Conservation (phyloP, 2,888 invertebrate genomes). For the Dascillus cervinus region DNA sequence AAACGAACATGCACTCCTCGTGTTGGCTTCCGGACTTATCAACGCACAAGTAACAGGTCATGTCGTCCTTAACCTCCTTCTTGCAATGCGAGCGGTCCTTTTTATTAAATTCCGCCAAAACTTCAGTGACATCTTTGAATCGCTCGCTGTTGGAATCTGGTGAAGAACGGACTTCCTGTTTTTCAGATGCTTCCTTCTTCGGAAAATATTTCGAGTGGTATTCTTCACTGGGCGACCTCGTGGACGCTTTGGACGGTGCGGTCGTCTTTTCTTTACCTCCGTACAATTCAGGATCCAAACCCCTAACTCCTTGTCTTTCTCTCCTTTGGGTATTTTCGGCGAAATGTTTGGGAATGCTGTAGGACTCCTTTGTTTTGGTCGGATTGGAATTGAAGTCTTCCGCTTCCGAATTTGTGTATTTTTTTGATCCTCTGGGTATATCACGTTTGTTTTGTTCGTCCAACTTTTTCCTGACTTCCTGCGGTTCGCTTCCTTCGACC, state of each 20-base stretch:
- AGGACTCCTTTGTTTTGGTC: conserved; percentile 6
- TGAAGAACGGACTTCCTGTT: conserved; percentile 37
- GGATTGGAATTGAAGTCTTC: conserved; percentile 11
- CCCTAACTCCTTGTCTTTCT: conserved; percentile 13
- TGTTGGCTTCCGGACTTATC: conserved; percentile 62
- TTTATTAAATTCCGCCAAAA: conserved; percentile 63
- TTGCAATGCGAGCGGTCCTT: conserved; percentile 67
- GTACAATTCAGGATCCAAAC: conserved; percentile 21
- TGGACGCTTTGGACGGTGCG: conserved; percentile 5
- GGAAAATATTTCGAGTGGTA: conserved; percentile 44
- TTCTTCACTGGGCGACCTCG: conserved; percentile 36
- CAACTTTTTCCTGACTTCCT: conserved; percentile 14
- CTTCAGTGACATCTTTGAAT: conserved; percentile 63
- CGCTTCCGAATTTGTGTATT: conserved; percentile 24
- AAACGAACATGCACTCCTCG: conserved; percentile 73
- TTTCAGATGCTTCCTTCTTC: conserved; percentile 33
- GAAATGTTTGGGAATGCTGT: conserved; percentile 29
- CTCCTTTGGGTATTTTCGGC: conserved; percentile 23
- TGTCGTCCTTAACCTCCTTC: conserved; percentile 59
- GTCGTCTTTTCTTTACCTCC: conserved; percentile 14
- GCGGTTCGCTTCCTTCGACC: conserved; percentile 36
- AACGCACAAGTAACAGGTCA: conserved; percentile 69
- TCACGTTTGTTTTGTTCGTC: conserved; percentile 6
- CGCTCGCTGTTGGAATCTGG: conserved; percentile 44
- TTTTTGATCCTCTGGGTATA: conserved; percentile 2